Percentiles rank a stretch among this genome's conserved stretches.
Evolutionary conservation across 2,113 vertebrate species (phyloP).

Genomic region (Plecotus auritus): DNA sequence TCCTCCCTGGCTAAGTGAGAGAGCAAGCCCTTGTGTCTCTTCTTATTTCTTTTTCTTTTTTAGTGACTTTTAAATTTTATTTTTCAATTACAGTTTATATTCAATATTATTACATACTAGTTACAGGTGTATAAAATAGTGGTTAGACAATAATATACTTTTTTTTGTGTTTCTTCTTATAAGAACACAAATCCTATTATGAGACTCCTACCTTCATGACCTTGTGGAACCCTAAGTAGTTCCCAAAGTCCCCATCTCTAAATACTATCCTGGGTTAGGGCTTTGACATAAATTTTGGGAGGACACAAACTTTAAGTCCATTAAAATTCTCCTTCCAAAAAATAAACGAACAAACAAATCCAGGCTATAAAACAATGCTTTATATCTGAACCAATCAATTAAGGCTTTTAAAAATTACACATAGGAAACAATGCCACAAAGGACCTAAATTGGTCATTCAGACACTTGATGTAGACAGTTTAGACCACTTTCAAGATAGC

Average conservation of each 20-base stretch:
- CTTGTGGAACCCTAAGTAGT: background rate
- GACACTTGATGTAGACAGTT: background rate
- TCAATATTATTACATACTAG: background rate
- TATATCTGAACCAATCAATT: background rate
- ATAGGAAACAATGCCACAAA: background rate
- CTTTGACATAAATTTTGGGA: background rate
- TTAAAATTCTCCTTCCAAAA: background rate
- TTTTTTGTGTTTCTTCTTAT: background rate
- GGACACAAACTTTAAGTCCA: background rate
- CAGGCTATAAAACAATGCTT: background rate
- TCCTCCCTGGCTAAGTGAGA: background rate
- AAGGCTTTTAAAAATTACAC: slow-evolving; percentile 18
- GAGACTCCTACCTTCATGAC: background rate
- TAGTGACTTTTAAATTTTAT: background rate
- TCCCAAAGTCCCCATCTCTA: background rate
- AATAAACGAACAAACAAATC: background rate
- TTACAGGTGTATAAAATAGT: background rate
- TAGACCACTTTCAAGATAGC: background rate
- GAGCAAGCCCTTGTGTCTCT: background rate
- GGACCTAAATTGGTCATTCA: background rate
- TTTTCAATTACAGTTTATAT: background rate
- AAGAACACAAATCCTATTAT: background rate
- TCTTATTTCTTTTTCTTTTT: background rate
- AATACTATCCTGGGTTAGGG: background rate
- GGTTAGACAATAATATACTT: background rate